Conservation (phyloP, 23 tunicate genomes). For the Clavelina lepadiformis region DNA sequence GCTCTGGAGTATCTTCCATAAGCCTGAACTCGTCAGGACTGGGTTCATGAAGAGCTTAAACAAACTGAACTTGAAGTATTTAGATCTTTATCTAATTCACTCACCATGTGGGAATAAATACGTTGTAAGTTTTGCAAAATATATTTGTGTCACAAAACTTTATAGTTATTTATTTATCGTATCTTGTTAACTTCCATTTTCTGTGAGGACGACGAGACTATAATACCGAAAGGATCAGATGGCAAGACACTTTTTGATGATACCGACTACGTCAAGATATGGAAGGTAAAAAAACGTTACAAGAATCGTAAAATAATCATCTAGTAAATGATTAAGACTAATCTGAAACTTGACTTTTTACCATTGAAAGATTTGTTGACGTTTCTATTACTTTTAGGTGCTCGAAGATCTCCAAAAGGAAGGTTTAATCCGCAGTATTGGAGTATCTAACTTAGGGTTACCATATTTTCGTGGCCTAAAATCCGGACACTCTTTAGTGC, state of each 20-base stretch:
- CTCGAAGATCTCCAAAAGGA: slow-evolving; percentile 59
- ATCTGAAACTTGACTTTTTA: too few relatives aligned
- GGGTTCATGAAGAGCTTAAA: slow-evolving; percentile 32
- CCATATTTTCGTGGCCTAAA: too few relatives aligned
- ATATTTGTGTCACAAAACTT: background rate
- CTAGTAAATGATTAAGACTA: too few relatives aligned
- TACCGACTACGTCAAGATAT: slow-evolving; percentile 60
- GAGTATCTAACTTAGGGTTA: too few relatives aligned
- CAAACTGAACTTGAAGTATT: slow-evolving; percentile 47
- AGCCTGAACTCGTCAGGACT: slow-evolving; percentile 50
- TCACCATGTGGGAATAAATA: slow-evolving; percentile 39
- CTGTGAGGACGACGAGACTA: too few relatives aligned
- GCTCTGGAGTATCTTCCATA: slow-evolving; percentile 83
- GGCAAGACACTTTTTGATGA: slow-evolving; percentile 35
- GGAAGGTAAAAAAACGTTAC: slow-evolving; percentile 46
- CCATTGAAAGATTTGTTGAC: too few relatives aligned
- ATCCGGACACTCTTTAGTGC: too few relatives aligned
- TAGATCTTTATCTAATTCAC: slow-evolving; percentile 93
- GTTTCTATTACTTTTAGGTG: slow-evolving; percentile 28
- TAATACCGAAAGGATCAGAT: slow-evolving; percentile 40
- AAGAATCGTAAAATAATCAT: too few relatives aligned
- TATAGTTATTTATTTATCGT: background rate
- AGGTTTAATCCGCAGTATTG: slow-evolving; percentile 70
- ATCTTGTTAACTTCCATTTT: too few relatives aligned
- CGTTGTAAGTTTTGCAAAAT: background rate